These are phyloP conservation scores for Pyrgilauda ruficollis DNA, from an alignment of 2,113 vertebrate species.

Conservation along the genomic window DNA sequence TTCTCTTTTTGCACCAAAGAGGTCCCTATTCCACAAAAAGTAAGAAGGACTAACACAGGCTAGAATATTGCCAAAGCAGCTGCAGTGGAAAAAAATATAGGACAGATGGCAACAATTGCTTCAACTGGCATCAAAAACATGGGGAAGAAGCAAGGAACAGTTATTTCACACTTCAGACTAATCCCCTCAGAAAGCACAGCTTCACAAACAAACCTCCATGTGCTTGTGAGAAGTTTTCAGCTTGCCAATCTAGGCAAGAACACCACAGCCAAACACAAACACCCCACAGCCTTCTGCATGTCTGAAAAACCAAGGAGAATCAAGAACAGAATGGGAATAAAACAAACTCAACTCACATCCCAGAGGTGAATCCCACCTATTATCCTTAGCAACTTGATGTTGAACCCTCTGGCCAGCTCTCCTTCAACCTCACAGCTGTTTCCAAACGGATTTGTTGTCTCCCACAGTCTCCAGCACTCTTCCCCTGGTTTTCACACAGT, in stretches of 20 bases:
- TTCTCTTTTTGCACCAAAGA: background rate
- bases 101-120: background rate
- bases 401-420: background rate
- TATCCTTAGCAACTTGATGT: rapidly evolving
- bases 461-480: background rate
- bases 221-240: background rate
- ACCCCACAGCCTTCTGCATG: background rate
- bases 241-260: background rate
- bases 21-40: background rate
- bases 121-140: background rate
- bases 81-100: background rate
- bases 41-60: background rate
- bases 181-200: background rate
- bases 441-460: background rate
- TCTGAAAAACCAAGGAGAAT: background rate
- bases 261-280: background rate
- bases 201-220: background rate
- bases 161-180: background rate
- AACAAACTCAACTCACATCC: rapidly evolving
- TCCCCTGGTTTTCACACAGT: background rate
- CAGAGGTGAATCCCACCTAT: background rate
- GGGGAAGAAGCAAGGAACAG: background rate
- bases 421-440: background rate
- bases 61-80: background rate
- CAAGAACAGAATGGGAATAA: background rate